Evolutionary conservation across 1,140 invertebrate genomes (phyloP).

Genomic region (Heliconius hermathena): DNA sequence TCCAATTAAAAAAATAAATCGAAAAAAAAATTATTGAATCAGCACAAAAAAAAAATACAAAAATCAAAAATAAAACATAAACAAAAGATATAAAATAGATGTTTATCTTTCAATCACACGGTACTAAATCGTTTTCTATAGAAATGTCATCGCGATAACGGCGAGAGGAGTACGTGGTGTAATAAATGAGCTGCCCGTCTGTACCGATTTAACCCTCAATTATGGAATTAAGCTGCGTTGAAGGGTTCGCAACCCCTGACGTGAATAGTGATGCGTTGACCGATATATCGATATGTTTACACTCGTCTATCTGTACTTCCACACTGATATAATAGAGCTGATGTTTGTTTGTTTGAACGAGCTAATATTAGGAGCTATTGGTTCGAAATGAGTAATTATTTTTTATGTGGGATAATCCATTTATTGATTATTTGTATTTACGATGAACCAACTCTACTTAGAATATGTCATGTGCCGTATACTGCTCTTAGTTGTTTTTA

Average conservation of each 20-base stretch:
- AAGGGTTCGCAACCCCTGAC: constrained; percentile 68
- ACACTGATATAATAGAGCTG: no score
- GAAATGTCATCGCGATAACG: constrained; percentile 59
- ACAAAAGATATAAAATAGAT: neutral
- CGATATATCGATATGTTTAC: constrained; percentile 36
- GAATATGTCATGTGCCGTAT: no score
- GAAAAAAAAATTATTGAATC: neutral
- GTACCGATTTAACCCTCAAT: constrained; percentile 78
- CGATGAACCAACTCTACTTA: no score
- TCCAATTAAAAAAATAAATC: no score
- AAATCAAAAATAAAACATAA: neutral
- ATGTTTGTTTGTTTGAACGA: no score
- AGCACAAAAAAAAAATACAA: neutral
- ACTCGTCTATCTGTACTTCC: no score
- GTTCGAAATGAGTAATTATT: no score
- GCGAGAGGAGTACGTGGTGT: constrained; percentile 38
- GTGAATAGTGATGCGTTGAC: constrained; percentile 45
- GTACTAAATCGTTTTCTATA: constrained; percentile 29
- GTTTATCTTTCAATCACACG: constrained; percentile 9
- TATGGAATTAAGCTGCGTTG: constrained; percentile 73
- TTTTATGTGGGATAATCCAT: no score
- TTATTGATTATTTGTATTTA: no score
- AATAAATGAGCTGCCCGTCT: constrained; percentile 62
- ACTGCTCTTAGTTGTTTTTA: no score
- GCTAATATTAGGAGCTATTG: no score